Evolutionary conservation across 1,140 invertebrate species (phyloP), one percentile per base, ranked within the genome.

Genomic region (Bilobella aurantiaca): DNA sequence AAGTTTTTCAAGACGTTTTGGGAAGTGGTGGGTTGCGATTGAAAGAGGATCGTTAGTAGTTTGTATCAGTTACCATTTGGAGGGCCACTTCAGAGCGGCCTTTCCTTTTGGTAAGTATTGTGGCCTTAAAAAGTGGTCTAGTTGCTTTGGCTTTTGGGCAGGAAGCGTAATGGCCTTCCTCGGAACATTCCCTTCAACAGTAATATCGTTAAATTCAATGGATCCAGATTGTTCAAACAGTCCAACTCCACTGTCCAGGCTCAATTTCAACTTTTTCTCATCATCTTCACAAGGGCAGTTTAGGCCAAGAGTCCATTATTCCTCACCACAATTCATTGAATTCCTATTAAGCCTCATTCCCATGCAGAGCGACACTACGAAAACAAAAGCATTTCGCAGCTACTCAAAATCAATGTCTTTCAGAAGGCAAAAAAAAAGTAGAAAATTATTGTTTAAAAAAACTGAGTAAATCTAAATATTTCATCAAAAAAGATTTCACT

Each of bases 131-230:
- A 53, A 53, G 49, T 23, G 14, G 49, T 53, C 49, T 53, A 53
- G 49, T 53, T 53, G 25, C 14, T 53, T 53, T 53, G 18, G 18
- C 34, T 53, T n/a, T n/a, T 16, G 49, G 49, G 25, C 12, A 23
- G 23, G 25, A n/a, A n/a, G n/a, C n/a, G n/a, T n/a, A n/a, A n/a
- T n/a, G n/a, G n/a, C n/a, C n/a, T n/a, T n/a, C n/a, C n/a, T n/a
- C n/a, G n/a, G n/a, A n/a, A n/a, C n/a, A n/a, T n/a, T n/a, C n/a
- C n/a, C n/a, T n/a, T n/a, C n/a, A 23, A 56, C 60, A 42, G 64
- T 62, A 66, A 66, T 66, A 66, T 66, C 64, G 61, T 66, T 66
- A 66, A 66, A 66, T 66, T 49, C 64, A 66, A 66, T 66, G 64
- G 64, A 47, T 58, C 42, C 58, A 66, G 64, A 66, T 66, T 66